A percentile compares a stretch with the other conserved stretches of the same genome.
These are phyloP conservation scores for Psylliodes chrysocephalus DNA, from an alignment of 2,888 invertebrate species.

Conservation along the genomic window DNA sequence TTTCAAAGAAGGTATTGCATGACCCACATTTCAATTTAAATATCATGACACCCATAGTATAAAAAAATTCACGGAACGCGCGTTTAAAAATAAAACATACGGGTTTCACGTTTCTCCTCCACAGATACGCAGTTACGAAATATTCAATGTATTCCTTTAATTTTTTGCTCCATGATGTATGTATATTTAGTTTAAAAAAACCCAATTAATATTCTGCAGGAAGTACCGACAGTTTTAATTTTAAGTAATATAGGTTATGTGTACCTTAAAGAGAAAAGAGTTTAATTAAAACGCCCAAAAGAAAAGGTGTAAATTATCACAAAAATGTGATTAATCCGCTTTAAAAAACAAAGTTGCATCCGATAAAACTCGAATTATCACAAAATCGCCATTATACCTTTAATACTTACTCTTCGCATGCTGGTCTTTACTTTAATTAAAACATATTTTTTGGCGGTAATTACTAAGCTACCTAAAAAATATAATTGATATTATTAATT, in stretches of 20 bases:
- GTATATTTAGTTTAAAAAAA: too few species aligned
- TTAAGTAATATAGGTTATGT: background rate
- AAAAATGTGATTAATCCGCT: background rate
- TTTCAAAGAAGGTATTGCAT: too few species aligned
- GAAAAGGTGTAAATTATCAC: background rate
- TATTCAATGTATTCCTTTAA: too few species aligned
- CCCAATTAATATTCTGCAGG: too few species aligned
- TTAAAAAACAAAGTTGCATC: background rate
- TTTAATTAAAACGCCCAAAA: background rate
- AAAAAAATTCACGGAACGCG: too few species aligned
- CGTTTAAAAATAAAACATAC: too few species aligned
- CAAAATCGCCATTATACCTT: conserved; percentile 5
- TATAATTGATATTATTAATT: conserved; percentile 7
- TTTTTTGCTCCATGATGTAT: too few species aligned
- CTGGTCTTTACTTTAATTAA: conserved; percentile 5
- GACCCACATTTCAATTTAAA: too few species aligned
- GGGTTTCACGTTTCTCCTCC: too few species aligned
- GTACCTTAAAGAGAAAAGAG: background rate
- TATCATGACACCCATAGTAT: too few species aligned
- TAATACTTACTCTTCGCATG: background rate
- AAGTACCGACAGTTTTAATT: too few species aligned
- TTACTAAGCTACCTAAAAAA: conserved; percentile 5
- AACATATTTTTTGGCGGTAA: conserved; percentile 7
- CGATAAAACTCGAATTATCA: conserved; percentile 6
- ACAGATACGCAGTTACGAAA: too few species aligned